phyloP scores from a whole-genome alignment of 2,888 invertebrate species.

The Pardosa pseudoannulata region DNA sequence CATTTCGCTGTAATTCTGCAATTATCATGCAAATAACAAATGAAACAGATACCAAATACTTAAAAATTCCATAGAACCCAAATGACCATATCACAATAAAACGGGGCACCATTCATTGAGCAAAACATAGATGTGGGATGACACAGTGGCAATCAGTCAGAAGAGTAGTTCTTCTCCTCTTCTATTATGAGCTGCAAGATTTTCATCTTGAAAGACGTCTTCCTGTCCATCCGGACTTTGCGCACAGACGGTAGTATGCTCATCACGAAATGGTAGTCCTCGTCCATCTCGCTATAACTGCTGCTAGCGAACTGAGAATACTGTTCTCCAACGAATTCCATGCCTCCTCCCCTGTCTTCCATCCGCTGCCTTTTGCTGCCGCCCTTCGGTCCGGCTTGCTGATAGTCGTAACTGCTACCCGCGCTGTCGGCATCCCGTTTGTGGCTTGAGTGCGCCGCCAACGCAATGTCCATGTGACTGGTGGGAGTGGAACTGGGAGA shows the following conservation, averaged over 20 bases:
- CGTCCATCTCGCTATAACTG: constrained; percentile 20
- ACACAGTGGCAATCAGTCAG: background rate
- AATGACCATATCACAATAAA: no score
- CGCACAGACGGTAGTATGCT: constrained; percentile 42
- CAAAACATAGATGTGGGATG: background rate
- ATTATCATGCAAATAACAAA: no score
- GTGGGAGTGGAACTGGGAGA: no score
- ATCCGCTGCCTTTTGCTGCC: no score
- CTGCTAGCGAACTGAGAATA: background rate
- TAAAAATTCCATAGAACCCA: background rate
- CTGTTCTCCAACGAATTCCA: no score
- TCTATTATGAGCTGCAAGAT: constrained; percentile 42
- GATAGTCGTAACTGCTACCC: background rate
- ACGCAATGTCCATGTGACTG: no score
- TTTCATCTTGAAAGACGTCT: constrained; percentile 48
- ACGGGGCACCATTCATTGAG: no score
- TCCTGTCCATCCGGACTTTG: constrained; percentile 24
- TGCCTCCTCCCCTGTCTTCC: no score
- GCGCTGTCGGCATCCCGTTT: no score
- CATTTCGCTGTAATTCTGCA: background rate
- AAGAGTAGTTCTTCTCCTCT: constrained; percentile 24
- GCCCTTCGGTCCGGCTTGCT: background rate
- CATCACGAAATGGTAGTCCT: constrained; percentile 63
- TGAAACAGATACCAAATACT: no score
- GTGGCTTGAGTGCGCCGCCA: no score